Evolutionary conservation across 2,888 invertebrate genomes (phyloP).

Genomic region (Phymatocera aterrima): DNA sequence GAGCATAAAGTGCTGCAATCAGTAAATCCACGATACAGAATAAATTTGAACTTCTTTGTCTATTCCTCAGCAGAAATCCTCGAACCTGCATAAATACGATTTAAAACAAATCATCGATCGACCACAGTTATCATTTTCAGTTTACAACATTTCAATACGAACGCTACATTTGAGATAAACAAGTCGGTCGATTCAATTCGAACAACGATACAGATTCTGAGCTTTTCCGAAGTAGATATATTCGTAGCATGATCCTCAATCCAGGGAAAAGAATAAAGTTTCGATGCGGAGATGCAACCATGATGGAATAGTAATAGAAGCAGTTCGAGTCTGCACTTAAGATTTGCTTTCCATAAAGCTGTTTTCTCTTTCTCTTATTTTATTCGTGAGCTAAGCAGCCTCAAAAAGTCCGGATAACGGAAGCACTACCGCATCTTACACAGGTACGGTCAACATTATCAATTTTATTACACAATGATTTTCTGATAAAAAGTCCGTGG

Average conservation of each 20-base stretch:
- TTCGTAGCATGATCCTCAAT: not conserved
- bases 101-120: not conserved
- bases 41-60: not conserved
- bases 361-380: too few species aligned
- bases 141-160: not conserved
- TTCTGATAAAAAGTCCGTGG: too few species aligned
- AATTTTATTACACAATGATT: too few species aligned
- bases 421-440: too few species aligned
- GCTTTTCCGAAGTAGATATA: not conserved
- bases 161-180: slow-evolving; percentile 6
- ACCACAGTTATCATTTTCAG: not conserved
- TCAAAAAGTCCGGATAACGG: slow-evolving; percentile 1
- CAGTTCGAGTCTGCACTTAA: slow-evolving; percentile 7
- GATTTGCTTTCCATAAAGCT: slow-evolving; percentile 7
- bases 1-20: not conserved
- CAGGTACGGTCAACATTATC: too few species aligned
- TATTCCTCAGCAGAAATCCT: not conserved
- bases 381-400: too few species aligned
- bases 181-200: not conserved
- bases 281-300: not conserved
- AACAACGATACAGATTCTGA: not conserved
- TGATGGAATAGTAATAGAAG: not conserved
- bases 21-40: not conserved
- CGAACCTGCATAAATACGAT: not conserved
- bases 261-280: not conserved